phyloP scores from a whole-genome alignment of 2,797 vertebrate species.

The Hemitrygon akajei region DNA sequence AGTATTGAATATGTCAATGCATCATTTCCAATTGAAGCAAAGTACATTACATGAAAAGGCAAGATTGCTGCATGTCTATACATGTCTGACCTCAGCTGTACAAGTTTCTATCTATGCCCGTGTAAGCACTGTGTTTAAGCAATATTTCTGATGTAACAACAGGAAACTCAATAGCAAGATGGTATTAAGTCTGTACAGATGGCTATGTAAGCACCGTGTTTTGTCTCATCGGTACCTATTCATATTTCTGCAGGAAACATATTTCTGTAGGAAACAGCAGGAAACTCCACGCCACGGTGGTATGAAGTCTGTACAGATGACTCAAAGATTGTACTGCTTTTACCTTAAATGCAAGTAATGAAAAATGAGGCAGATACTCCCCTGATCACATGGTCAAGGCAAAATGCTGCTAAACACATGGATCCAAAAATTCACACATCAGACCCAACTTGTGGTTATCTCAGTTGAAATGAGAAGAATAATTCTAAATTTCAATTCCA shows the following conservation, averaged over 20 bases:
- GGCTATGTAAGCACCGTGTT: too few relatives aligned
- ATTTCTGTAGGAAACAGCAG: too few relatives aligned
- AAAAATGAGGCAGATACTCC: neutral
- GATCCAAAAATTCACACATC: neutral
- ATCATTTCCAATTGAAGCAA: neutral
- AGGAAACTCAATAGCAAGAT: too few relatives aligned
- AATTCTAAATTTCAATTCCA: too few relatives aligned
- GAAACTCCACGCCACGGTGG: neutral
- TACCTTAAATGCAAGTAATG: neutral
- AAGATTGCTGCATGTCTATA: neutral
- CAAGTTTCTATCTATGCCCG: neutral
- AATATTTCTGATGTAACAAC: too few relatives aligned
- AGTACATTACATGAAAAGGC: neutral
- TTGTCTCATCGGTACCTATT: neutral
- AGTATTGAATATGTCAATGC: neutral
- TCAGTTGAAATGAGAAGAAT: neutral
- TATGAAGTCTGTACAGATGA: neutral
- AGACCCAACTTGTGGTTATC: neutral
- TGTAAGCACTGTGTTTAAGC: neutral
- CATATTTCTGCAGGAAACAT: neutral
- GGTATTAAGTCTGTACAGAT: too few relatives aligned
- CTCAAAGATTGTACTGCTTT: neutral
- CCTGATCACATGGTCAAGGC: neutral
- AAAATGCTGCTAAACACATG: neutral
- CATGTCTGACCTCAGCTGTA: neutral